Base-by-base conservation (phyloP, 2,797 vertebrate genomes). In the Amazona ochrocephala region DNA sequence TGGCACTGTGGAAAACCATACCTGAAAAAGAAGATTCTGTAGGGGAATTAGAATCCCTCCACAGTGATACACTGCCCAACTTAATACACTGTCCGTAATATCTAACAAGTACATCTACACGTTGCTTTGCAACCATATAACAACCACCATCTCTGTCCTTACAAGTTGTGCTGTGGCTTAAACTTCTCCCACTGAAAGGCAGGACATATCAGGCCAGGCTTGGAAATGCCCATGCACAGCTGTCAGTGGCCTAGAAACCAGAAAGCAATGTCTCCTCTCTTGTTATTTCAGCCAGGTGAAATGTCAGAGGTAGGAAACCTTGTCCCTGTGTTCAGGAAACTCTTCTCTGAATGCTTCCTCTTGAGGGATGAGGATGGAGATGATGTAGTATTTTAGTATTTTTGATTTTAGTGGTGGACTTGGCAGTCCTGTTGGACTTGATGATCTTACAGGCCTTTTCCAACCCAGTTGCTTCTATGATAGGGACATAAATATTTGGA, bases 101-200 rank as follows among this genome's bases (percentile, higher is more conserved):
- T 6, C 23, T 7, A 64, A 37, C 27, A 48, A 23, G 47, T 9
- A 7, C 50, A 32, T 4, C 37, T 56, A 29, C 0, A 0, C 17
- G 22, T 7, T 18, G 11, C 13, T 89, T 21, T 10, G 16, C 53
- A 44, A 34, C 9, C 4, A 10, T 2, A 24, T 32, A 37, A 13
- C 61, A 16, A 78, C 11, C 2, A 26, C 13, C 5, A 2, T 11
- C 11, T 51, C 56, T 24, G 16, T 27, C 37, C 41, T 27, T 45
- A 27, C 0, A 0, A 67, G 15, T 0, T 26, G 17, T 11, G 15
- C 60, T 4, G 37, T 7, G 11, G 58, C 53, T 68, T 54, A 29
- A 60, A 45, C 37, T 24, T 41, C 41, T 64, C 19, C 47, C 58
- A n/a, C 56, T 72, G n/a, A 67, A 67, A 54, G 23, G 47, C 41